Evolutionary conservation across 2,797 vertebrate genomes (phyloP).

Genomic region (Platalea minor): DNA sequence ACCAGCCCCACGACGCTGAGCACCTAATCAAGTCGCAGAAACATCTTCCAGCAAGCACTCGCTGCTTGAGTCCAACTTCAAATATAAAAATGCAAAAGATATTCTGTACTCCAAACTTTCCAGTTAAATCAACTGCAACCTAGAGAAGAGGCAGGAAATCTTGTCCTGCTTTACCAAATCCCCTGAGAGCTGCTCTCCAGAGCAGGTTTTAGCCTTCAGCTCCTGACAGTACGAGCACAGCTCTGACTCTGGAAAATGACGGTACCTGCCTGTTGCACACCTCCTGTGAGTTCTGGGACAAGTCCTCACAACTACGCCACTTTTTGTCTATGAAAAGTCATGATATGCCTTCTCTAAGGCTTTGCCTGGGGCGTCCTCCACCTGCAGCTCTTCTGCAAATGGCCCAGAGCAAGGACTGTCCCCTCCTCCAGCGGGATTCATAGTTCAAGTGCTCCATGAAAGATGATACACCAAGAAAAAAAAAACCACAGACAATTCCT

Average conservation of each 20-base stretch:
- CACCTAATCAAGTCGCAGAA: background rate
- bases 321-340: background rate
- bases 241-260: background rate
- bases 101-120: background rate
- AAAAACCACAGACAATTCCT: background rate
- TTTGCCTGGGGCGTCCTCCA: background rate
- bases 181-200: background rate
- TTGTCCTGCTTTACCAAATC: background rate
- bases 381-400: background rate
- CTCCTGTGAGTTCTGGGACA: background rate
- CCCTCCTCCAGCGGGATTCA: background rate
- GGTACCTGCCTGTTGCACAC: background rate
- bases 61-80: background rate
- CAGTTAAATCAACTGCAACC: background rate
- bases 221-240: background rate
- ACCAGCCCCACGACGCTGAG: background rate
- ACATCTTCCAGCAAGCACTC: background rate
- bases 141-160: background rate
- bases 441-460: background rate
- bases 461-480: background rate
- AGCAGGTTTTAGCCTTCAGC: background rate
- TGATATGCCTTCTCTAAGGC: background rate
- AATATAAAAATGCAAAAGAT: background rate
- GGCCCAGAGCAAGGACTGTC: background rate
- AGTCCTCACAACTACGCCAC: background rate